These are phyloP conservation scores for Onychomys leucogaster DNA, from an alignment of 2,797 vertebrate genomes.

Conservation along the genomic window DNA sequence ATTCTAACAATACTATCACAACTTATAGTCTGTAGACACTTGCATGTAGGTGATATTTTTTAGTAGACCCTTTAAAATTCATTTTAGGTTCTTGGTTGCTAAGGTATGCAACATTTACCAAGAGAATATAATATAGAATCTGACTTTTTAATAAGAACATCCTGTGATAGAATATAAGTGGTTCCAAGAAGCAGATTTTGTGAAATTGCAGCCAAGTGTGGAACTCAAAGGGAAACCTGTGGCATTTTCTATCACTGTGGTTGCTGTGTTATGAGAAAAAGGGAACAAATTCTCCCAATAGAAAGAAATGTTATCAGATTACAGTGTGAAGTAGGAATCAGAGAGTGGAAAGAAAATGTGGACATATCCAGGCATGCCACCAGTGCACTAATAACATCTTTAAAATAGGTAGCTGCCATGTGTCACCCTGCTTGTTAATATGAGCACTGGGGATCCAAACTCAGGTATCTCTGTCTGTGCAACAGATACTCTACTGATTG, in stretches of 20 bases:
- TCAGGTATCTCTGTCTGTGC: not conserved
- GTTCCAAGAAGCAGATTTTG: slow-evolving; percentile 25
- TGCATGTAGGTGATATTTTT: not conserved
- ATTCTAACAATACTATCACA: not conserved
- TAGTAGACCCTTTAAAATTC: not conserved
- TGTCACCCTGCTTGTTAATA: not conserved
- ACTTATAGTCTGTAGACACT: not conserved
- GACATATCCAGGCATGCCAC: not conserved
- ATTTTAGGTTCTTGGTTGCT: not conserved
- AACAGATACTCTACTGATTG: not conserved
- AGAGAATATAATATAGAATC: not conserved
- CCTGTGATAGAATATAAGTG: not conserved
- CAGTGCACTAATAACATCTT: not conserved
- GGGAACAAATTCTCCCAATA: not conserved
- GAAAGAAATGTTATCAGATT: not conserved
- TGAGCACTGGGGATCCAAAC: not conserved
- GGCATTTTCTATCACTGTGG: not conserved
- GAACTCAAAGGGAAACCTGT: not conserved
- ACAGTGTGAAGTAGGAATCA: not conserved
- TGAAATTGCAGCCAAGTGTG: not conserved
- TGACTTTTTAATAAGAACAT: not conserved
- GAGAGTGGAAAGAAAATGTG: not conserved
- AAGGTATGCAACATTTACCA: not conserved
- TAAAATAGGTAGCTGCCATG: not conserved
- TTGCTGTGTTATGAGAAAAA: not conserved